Percentiles rank a stretch among this genome's conserved stretches.
Evolutionary conservation across 2,797 vertebrate genomes (phyloP).

Genomic region (Tympanoctomys barrerae): DNA sequence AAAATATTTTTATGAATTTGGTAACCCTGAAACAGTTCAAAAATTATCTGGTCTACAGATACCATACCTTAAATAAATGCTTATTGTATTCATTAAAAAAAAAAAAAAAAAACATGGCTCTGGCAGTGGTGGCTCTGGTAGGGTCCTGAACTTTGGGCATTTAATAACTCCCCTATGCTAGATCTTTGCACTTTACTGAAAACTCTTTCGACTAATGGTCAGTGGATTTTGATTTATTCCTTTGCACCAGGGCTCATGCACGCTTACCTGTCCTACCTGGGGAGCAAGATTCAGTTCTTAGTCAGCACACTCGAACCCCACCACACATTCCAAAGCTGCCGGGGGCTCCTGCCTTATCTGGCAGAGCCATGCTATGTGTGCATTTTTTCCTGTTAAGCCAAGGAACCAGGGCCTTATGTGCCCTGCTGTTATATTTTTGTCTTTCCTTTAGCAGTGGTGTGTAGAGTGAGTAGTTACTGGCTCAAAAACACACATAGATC

Average conservation of each 20-base stretch:
- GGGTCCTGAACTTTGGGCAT: neutral
- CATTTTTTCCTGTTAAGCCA: neutral
- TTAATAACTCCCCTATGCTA: neutral
- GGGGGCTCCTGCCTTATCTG: neutral
- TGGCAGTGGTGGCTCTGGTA: too few species aligned
- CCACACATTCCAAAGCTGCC: too few species aligned
- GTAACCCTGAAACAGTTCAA: too few species aligned
- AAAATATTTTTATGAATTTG: too few species aligned
- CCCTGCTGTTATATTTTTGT: neutral
- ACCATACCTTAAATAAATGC: too few species aligned
- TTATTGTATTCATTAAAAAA: too few species aligned
- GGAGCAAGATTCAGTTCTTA: neutral
- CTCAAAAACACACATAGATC: neutral
- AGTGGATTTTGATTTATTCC: neutral
- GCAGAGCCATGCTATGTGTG: neutral
- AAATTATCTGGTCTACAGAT: too few species aligned
- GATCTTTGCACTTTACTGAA: neutral
- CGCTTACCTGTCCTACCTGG: neutral
- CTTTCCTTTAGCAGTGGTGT: neutral
- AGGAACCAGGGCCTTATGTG: neutral
- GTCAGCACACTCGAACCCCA: neutral
- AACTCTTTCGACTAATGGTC: neutral
- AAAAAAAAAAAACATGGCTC: too few species aligned
- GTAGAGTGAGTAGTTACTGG: neutral
- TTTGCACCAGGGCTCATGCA: neutral